Evolutionary conservation across 2,113 vertebrate genomes (phyloP).

Genomic region (Gavialis gangeticus): DNA sequence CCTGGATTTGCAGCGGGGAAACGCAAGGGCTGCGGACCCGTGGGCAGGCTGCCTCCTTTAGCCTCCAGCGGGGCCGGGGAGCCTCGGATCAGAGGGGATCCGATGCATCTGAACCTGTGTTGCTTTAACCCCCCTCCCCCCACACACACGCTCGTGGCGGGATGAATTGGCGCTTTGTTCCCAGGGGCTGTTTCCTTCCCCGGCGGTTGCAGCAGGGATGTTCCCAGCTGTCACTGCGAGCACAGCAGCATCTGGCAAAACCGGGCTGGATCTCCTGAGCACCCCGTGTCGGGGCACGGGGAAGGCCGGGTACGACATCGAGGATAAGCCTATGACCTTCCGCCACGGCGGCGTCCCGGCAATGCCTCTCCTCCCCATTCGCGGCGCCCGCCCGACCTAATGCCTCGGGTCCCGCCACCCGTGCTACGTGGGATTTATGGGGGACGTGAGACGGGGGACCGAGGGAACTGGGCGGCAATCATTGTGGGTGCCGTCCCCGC

Average conservation of each 20-base stretch:
- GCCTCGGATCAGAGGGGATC: neutral
- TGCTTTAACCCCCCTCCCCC: neutral
- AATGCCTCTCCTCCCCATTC: accelerated
- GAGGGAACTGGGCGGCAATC: accelerated
- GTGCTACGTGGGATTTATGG: neutral
- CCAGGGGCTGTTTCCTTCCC: no score
- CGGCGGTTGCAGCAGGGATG: no score
- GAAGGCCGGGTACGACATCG: no score
- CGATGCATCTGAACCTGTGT: neutral
- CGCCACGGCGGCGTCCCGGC: no score
- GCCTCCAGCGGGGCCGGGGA: neutral
- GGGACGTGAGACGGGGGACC: accelerated
- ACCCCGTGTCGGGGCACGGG: no score
- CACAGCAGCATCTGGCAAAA: neutral
- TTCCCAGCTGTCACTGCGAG: no score
- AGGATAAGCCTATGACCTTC: no score
- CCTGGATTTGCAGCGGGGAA: no score
- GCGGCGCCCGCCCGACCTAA: neutral
- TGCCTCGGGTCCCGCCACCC: neutral
- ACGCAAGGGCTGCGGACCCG: neutral
- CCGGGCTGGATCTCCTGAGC: accelerated
- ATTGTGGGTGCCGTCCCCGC: neutral
- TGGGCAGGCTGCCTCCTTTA: neutral
- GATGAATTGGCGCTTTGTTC: no score
- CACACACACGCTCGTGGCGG: neutral